Base-by-base conservation (phyloP, 2,113 vertebrate species). In the Scomber colias region DNA sequence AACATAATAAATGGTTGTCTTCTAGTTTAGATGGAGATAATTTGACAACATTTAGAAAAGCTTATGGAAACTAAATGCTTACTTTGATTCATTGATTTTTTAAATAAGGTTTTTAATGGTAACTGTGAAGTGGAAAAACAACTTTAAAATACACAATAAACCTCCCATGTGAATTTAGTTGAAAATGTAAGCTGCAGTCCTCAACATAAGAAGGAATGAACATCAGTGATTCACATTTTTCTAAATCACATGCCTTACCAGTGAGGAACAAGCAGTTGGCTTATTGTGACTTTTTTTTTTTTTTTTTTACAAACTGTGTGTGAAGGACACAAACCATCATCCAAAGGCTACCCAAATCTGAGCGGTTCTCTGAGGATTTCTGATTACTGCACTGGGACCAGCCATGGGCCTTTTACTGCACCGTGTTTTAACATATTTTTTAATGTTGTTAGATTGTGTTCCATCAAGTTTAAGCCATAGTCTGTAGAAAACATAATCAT, bases 1-100 rank as follows among this genome's bases (percentile, higher is more conserved):
- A 27, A 74, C 60, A 71, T 71, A 69, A 84, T 77, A 73, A 85
- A 48, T 30, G 48, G 16, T 40, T 75, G 72, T 65, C 80, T 66
- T 61, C 30, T 54, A 12, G 16, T 79, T 63, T 1, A 62, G 44
- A 31, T 44, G 4, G 17, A 44, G 27, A 51, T 69, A 30, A 84
- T 67, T 51, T 55, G 21, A 8, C 49, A 60, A 51, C 59, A n/a
- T 57, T 63, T 62, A 48, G 27, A 50, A 31, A 75, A 40, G 50
- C 31, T 63, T 40, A n/a, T 67, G 44, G 17, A 56, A 63, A 76
- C 60, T 5, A 60, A 72, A 21, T 19, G 45, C 59, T 75, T 48
- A 5, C 14, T 19, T 0, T 0, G 46, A n/a, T 27, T 63, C 15
- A 75, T 13, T 14, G 40, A 48, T 54, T 24, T 21, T 21, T 2